Percentiles rank a stretch among this genome's conserved stretches.
phyloP scores from a whole-genome alignment of 1,140 invertebrate species.

The Nephila pilipes region DNA sequence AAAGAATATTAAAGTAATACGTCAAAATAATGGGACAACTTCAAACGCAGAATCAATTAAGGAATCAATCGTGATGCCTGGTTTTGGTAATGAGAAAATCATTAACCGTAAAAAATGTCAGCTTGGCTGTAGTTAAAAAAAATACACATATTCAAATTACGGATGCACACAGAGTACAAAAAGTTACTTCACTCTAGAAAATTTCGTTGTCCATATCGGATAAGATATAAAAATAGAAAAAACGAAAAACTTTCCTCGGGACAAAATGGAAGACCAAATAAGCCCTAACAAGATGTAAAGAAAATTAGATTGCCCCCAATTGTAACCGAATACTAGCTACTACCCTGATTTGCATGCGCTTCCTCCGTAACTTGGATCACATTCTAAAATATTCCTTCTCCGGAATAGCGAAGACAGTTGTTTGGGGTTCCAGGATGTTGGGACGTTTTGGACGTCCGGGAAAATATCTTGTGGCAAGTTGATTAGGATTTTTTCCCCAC shows the following conservation, averaged over 20 bases:
- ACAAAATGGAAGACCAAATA: not conserved
- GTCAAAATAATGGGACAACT: no score
- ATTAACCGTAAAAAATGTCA: no score
- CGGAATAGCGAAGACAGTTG: not conserved
- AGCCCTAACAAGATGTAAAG: not conserved
- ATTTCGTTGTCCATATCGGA: not conserved
- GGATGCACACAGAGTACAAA: not conserved
- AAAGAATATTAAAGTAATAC: no score
- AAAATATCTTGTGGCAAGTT: not conserved
- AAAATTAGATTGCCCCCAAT: not conserved
- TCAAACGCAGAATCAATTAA: no score
- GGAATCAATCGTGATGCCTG: no score
- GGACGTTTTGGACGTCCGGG: no score
- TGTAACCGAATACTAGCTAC: not conserved
- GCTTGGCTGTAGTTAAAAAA: no score
- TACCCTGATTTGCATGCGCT: not conserved
- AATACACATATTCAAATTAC: not conserved
- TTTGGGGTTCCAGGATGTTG: not conserved
- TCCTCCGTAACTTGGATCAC: not conserved
- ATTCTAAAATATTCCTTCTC: not conserved
- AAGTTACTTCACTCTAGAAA: not conserved
- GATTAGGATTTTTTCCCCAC: not conserved
- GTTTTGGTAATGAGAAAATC: no score
- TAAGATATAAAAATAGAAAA: not conserved
- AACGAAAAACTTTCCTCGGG: not conserved